Base-by-base conservation (phyloP, 2,797 vertebrate species). In the Chelon auratus region DNA sequence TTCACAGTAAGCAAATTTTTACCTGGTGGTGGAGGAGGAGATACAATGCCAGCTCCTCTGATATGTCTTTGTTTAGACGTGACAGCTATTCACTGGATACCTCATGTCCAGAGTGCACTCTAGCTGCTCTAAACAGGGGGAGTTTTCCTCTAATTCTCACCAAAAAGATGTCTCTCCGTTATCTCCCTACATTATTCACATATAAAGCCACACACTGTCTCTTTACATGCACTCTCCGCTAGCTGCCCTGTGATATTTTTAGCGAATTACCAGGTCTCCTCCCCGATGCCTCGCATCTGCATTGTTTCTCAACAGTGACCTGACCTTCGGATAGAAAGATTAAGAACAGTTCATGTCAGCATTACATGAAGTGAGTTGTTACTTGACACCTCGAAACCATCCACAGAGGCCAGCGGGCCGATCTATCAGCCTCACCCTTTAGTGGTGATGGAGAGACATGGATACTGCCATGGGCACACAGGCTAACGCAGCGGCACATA, bases 21-120 rank as follows among this genome's bases (percentile, higher is more conserved):
- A 71, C 67, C 56, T 68, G 80, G 40, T 36, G 62, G 48, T 65
- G 39, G 68, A 68, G 58, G 67, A 83, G 57, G 67, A 83, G 59
- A 82, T 50, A 62, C 61, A 66, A 61, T 52, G 37, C 20, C 62
- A 64, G 65, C 60, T 75, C 56, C 47, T 62, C 59, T 68, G 56
- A 66, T 83, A 76, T 63, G 83, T 88, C 81, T 90, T 76, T 77
- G 86, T 90, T 89, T 90, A 80, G 78, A 83, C 81, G 69, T 88
- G 89, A 84, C 87, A 91, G 81, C 70, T 90, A 82, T 83, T 91
- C 81, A 73, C 86, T 68, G 70, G 71, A 63, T 75, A 69, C 78
- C 60, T 77, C 60, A 13, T 70, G 74, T 76, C 82, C 79, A 80
- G 71, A 33, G 50, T n/a, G 50, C 54, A 50, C 72, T 77, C 47